Conservation (phyloP, 2,888 invertebrate genomes). For the Ctenicera cuprea region DNA sequence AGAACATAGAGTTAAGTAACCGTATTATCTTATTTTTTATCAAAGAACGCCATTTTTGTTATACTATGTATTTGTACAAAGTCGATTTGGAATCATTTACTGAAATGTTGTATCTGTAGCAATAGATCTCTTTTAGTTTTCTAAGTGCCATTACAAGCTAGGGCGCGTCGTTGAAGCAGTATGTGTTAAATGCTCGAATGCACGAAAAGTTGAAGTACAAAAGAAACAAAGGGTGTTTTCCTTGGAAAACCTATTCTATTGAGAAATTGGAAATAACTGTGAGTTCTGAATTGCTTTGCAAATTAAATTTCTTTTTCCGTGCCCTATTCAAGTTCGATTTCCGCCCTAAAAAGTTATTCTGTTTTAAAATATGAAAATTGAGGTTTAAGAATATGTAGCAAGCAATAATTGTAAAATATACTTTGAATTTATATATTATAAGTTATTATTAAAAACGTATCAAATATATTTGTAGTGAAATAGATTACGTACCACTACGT, state of each 20-base stretch:
- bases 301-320: conserved; percentile 32
- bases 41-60: too few species aligned
- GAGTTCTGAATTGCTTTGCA: conserved; percentile 38
- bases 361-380: neutral
- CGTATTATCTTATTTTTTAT: too few species aligned
- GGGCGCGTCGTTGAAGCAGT: conserved; percentile 32
- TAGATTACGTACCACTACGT: too few species aligned
- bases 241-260: conserved; percentile 33
- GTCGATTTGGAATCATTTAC: too few species aligned
- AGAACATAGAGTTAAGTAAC: too few species aligned
- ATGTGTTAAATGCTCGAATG: conserved; percentile 43
- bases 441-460: neutral
- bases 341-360: conserved; percentile 3
- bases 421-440: neutral
- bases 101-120: neutral
- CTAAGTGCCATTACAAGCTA: conserved; percentile 32
- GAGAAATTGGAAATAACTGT: conserved; percentile 37
- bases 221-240: conserved; percentile 40
- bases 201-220: conserved; percentile 40
- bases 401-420: neutral
- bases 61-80: too few species aligned
- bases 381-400: neutral
- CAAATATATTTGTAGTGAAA: too few species aligned
- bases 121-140: conserved; percentile 30
- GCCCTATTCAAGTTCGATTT: conserved; percentile 15